Percentiles rank a stretch among this genome's conserved stretches.
These are phyloP conservation scores for Panopea generosa DNA, from an alignment of 2,888 invertebrate genomes.

Conservation along the genomic window DNA sequence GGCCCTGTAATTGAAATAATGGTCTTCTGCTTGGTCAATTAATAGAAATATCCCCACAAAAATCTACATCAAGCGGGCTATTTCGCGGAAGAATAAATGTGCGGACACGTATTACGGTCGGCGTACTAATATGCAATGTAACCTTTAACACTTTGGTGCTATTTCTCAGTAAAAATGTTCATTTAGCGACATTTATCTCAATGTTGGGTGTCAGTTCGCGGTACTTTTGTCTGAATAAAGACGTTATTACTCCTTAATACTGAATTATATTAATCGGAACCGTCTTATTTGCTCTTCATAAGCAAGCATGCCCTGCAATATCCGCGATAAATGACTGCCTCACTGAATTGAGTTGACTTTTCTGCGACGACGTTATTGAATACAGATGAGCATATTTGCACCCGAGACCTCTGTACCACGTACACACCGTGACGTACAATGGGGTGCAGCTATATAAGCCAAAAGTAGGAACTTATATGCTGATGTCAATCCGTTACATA, in stretches of 20 bases:
- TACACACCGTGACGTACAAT: too few relatives aligned
- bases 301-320: conserved; percentile 48
- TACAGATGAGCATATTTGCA: neutral
- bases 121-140: conserved; percentile 55
- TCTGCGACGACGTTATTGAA: conserved; percentile 6
- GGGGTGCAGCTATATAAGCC: too few relatives aligned
- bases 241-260: conserved; percentile 60
- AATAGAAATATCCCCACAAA: conserved; percentile 47
- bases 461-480: too few relatives aligned
- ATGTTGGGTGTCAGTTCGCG: conserved; percentile 43
- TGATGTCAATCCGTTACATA: too few relatives aligned
- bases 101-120: conserved; percentile 52
- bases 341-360: conserved; percentile 20
- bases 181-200: conserved; percentile 59
- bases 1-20: conserved; percentile 63
- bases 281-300: conserved; percentile 58
- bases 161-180: conserved; percentile 51
- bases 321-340: conserved; percentile 35
- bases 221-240: conserved; percentile 54
- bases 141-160: conserved; percentile 55
- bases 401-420: too few relatives aligned
- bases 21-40: conserved; percentile 63
- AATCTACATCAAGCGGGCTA: conserved; percentile 59
- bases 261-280: conserved; percentile 66
- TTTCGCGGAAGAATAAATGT: conserved; percentile 62